Evolutionary conservation across 2,888 invertebrate genomes (phyloP), one percentile per base, ranked within the genome.

Genomic region (Hololepta plana): DNA sequence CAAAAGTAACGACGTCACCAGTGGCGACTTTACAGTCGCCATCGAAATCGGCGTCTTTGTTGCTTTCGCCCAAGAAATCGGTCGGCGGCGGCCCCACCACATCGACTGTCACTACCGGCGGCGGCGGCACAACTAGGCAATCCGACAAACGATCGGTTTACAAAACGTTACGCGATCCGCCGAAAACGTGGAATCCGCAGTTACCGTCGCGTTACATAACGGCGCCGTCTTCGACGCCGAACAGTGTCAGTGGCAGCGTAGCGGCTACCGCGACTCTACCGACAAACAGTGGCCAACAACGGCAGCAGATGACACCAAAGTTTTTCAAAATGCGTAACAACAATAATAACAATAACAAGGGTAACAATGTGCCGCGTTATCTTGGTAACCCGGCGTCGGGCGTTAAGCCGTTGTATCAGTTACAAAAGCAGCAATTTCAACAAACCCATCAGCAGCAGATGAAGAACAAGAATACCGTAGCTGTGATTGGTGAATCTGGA

Each of bases 101-200:
- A 4, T 36, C 40, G 5, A 26, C 32, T 4, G 27, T 34, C 23
- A 34, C 38, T 19, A 35, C 16, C 26, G 41, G 45, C 20, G 26
- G 15, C 28, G 8, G 26, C 24, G 24, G 38, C 29, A 27, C 24
- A 11, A 26, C 22, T 12, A 26, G 4, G 26, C 34, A n/a, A n/a
- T n/a, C n/a, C n/a, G n/a, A n/a, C n/a, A n/a, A n/a, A n/a, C n/a
- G n/a, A n/a, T n/a, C n/a, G 4, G 61, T 62, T 2, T 67, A 67
- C 38, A 69, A 67, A 38, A 67, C 67, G 1, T 45, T 67, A 6
- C 53, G 64, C 11, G 60, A 62, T 37, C 64, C 67, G 0, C 65
- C 67, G 1, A 66, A 64, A 40, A 59, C 60, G 9, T 67, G 67
- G 67, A 67, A 67, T 43, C 67, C 67, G 3, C 64, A 62, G 21